Conservation (phyloP, 2,113 vertebrate genomes). For the Sceloporus tristichus region DNA sequence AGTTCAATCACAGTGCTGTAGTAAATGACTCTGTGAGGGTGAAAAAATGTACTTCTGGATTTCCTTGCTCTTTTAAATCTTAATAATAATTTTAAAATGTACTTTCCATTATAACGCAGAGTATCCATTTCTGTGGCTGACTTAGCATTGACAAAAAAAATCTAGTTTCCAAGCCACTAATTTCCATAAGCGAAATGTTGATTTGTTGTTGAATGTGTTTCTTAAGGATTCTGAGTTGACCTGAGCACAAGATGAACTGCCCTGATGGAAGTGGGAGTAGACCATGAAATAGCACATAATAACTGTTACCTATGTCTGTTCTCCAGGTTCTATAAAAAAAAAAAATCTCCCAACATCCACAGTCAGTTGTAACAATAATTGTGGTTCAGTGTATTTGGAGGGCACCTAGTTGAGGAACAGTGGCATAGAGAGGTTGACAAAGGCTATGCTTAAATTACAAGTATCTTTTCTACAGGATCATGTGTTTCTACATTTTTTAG, state of each 20-base stretch:
- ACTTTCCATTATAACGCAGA: background rate
- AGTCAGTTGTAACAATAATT: too few species aligned
- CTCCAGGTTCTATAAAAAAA: too few species aligned
- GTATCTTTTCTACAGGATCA: background rate
- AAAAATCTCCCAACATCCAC: background rate
- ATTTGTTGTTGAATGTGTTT: constrained; percentile 28
- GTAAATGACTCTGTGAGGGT: background rate
- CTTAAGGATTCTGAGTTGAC: constrained; percentile 3
- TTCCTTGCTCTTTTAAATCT: constrained; percentile 1
- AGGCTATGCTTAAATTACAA: background rate
- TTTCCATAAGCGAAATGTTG: constrained; percentile 17
- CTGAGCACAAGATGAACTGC: background rate
- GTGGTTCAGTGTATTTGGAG: background rate
- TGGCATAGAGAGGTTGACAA: background rate
- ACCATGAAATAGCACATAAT: background rate
- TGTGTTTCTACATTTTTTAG: background rate
- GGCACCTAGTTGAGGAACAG: background rate
- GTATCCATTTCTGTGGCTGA: background rate
- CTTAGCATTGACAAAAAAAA: constrained; percentile 26
- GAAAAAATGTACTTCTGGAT: background rate
- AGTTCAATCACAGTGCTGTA: constrained; percentile 26
- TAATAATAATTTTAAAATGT: background rate
- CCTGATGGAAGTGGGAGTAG: background rate
- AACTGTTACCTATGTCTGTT: background rate
- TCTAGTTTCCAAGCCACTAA: background rate